Evolutionary conservation across 2,113 vertebrate genomes (phyloP), one percentile per base, ranked within the genome.

Genomic region (Symphodus melops): DNA sequence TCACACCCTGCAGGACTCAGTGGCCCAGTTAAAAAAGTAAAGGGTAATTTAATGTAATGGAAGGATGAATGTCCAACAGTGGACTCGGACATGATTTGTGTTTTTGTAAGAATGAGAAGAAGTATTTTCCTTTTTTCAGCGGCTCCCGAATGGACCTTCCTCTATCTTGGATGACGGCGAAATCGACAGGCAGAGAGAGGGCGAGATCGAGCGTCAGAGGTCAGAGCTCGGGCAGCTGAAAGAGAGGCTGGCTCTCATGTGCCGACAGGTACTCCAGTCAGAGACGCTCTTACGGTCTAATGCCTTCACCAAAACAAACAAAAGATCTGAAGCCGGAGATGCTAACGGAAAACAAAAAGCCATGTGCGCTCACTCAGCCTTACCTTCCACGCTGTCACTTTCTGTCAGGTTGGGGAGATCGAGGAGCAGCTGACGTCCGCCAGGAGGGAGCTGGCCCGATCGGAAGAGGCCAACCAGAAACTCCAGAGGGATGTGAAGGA

Each of bases 401-500:
- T 33, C 51, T 4, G 19, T 28, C 94, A 97, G 94, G 96, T 97
- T 73, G 96, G 96, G 0, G 96, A 97, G 90, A 93, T 97, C 20
- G 96, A 97, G 92, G 97, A 97, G 81, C 96, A 97, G 92, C 90
- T 97, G 71, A 95, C 95, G 11, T 95, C 95, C 0, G 96, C 96
- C 68, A 93, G 96, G 78, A 94, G 96, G 68, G 96, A 98, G 84
- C 92, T 98, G 84, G 92, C 95, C 63, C 95, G 96, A 49, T 96
- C 97, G 0, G 96, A 97, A 79, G 97, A 97, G 86, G 91, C 94
- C 81, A 96, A 95, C 82, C 90, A 94, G 92, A 98, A 97, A 73
- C 93, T 97, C 2, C 96, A 97, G 90, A 88, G 96, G 2, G 97
- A 98, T 25, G 93, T 98, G 74, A 97, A 96, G 78, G 96, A 97